Conservation (phyloP, 1,140 invertebrate genomes). For the Phenacoccus solenopsis region DNA sequence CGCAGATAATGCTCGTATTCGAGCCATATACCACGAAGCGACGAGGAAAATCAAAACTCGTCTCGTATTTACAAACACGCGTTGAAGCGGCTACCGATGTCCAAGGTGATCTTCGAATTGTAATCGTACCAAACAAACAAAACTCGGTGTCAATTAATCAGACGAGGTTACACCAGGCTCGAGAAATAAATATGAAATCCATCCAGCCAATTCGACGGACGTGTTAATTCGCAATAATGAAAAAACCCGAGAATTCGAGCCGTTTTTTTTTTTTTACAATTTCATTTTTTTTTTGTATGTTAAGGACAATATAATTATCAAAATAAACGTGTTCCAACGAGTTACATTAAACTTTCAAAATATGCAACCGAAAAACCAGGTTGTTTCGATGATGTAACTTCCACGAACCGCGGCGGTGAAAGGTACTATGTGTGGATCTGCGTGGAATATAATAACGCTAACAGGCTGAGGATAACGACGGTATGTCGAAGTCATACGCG, state of each 20-base stretch:
- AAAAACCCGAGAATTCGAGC: background rate
- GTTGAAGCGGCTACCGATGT: background rate
- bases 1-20: too few relatives aligned
- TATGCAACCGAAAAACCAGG: conserved; percentile 16
- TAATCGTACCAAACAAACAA: background rate
- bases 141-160: background rate
- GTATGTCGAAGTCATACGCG: conserved; percentile 14
- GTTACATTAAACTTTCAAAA: conserved; percentile 17
- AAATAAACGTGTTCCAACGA: conserved; percentile 15
- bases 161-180: background rate
- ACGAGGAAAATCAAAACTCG: too few relatives aligned
- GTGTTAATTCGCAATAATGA: conserved; percentile 2
- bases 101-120: background rate
- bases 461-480: conserved; percentile 13
- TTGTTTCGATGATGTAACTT: conserved; percentile 16
- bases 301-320: conserved; percentile 17
- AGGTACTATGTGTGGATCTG: conserved; percentile 13
- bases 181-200: background rate
- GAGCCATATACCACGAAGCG: too few relatives aligned
- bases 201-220: background rate
- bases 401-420: conserved; percentile 7
- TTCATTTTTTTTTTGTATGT: conserved; percentile 9
- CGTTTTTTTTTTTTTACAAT: background rate
- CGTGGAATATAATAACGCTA: conserved; percentile 8
- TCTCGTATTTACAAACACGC: background rate